Percentiles rank a stretch among this genome's conserved stretches.
Evolutionary conservation across 2,113 vertebrate species (phyloP).

Genomic region (Gadus macrocephalus): DNA sequence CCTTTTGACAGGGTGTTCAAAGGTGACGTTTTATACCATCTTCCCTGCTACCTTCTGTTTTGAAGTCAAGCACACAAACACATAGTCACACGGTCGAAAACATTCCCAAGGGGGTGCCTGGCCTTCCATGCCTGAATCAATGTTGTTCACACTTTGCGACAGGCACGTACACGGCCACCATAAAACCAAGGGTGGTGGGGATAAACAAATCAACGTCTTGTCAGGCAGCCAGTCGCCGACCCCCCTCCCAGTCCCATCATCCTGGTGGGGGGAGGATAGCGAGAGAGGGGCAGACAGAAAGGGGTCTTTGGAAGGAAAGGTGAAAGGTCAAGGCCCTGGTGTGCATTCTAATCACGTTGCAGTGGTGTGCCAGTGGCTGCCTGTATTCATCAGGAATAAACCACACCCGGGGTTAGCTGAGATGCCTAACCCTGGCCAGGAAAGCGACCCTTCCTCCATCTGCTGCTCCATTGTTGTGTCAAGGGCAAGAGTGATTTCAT

Average conservation of each 20-base stretch:
- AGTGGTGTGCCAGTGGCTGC: conserved; percentile 32
- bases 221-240: conserved; percentile 8
- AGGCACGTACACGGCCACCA: background rate
- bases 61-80: conserved; percentile 20
- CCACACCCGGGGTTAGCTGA: conserved; percentile 50
- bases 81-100: conserved; percentile 3
- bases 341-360: conserved; percentile 56
- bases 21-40: conserved; percentile 16
- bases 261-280: conserved; percentile 4
- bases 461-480: conserved; percentile 12
- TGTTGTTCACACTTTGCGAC: conserved; percentile 25
- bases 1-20: conserved; percentile 10
- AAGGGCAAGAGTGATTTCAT: background rate
- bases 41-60: too few species aligned
- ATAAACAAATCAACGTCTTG: conserved; percentile 32
- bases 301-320: conserved; percentile 18
- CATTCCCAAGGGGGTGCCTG: conserved; percentile 20
- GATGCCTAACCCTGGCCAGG: conserved; percentile 33
- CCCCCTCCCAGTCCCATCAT: conserved; percentile 17
- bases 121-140: conserved; percentile 22
- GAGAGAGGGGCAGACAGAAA: conserved; percentile 10
- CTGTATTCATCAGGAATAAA: conserved; percentile 43
- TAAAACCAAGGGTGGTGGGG: background rate
- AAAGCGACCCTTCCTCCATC: conserved; percentile 39
- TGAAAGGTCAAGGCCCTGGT: conserved; percentile 44